Evolutionary conservation across 2,113 vertebrate species (phyloP), one percentile per base, ranked within the genome.

Genomic region (Cepphus grylle): DNA sequence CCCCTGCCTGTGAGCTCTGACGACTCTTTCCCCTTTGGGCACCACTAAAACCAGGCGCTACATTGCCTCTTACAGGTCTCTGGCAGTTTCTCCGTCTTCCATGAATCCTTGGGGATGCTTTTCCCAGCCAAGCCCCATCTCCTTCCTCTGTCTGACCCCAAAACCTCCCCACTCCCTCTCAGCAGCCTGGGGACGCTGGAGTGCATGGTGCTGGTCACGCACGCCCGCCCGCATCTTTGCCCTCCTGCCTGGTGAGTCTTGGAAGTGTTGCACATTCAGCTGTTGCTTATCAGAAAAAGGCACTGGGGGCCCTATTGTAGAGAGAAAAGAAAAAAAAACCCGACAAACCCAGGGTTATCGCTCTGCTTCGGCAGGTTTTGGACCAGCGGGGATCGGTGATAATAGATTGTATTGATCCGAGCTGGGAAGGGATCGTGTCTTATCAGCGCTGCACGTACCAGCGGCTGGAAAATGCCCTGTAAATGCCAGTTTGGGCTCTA

Each of bases 361-460:
- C 81, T 47, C 29, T n/a, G 67, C 71, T 45, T 21, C 56, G 23
- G 38, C 34, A 2, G 91, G 56, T 74, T 94, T 96, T n/a, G 50
- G 78, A 72, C 94, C 56, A 29, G 56, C 30, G 29, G 23, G 58
- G 65, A 47, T 43, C 1, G 0, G 56, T 47, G 83, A 84, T 86
- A 86, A 20, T 23, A 49, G 20, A 40, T 76, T 43, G 4, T 65
- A 96, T 96, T 63, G 78, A 93, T 73, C 70, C 43, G 8, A 4
- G 25, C 14, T 10, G 58, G 72, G 85, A 79, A 45, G 66, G 53
- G 66, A 63, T 81, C 5, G 6, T 0, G 10, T 82, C 79, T 84
- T 93, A 93, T 96, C 72, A 52, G 55, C 3, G 11, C 81, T 36
- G 96, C 96, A 97, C 95, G 90, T 96, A 97, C 61, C 19, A 6